phyloP scores from a whole-genome alignment of 1,140 invertebrate genomes.

The Neuroterus valhalla region DNA sequence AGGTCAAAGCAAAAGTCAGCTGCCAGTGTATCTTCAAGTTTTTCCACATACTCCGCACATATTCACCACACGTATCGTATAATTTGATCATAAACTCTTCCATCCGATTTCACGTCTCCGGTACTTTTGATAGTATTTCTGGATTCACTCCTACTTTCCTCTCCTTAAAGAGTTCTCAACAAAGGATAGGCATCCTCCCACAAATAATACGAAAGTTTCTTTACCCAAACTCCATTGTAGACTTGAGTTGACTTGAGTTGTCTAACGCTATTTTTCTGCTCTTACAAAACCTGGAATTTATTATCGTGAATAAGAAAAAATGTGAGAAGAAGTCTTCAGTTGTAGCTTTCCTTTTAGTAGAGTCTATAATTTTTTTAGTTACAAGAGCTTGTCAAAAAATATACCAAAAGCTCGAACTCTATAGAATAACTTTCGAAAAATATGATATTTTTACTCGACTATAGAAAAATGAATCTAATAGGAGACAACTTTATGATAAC shows the following conservation, averaged over 20 bases:
- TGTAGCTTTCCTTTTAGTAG: too few relatives aligned
- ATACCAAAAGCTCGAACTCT: too few relatives aligned
- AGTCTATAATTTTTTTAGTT: too few relatives aligned
- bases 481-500: too few relatives aligned
- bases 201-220: conserved; percentile 45
- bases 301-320: too few relatives aligned
- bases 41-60: conserved; percentile 12
- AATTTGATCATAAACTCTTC: conserved; percentile 25
- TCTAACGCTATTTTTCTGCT: background rate
- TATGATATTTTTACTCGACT: too few relatives aligned
- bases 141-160: background rate
- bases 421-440: too few relatives aligned
- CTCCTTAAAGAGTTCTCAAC: background rate
- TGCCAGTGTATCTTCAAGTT: conserved; percentile 24
- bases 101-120: conserved; percentile 10
- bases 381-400: too few relatives aligned
- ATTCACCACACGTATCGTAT: conserved; percentile 18
- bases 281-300: too few relatives aligned
- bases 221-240: conserved; percentile 23
- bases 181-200: background rate
- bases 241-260: conserved; percentile 26
- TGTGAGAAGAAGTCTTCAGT: too few relatives aligned
- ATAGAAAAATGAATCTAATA: too few relatives aligned
- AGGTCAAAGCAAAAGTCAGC: conserved; percentile 6
- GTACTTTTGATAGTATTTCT: conserved; percentile 6